A percentile compares a stretch with the other conserved stretches of the same genome.
phyloP scores from a whole-genome alignment of 2,888 invertebrate species.

The Melipona bicolor region DNA sequence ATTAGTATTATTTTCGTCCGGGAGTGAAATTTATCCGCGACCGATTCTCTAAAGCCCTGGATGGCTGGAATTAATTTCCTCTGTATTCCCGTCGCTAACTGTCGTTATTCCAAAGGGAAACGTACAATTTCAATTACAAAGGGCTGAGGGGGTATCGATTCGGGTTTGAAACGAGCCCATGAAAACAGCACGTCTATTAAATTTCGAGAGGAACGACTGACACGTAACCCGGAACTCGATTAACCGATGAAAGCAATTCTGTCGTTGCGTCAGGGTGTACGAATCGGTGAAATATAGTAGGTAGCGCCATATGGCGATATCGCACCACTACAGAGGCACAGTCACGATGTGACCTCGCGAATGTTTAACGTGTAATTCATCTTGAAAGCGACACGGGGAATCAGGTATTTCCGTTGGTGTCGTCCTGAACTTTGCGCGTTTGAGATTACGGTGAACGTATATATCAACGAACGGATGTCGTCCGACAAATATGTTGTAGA shows the following conservation, averaged over 20 bases:
- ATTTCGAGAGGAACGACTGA: neutral
- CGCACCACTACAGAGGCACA: too few species aligned
- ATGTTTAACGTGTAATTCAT: slow-evolving; percentile 10
- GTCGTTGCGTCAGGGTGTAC: neutral
- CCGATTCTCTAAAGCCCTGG: neutral
- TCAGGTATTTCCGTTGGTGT: neutral
- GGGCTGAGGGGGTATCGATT: neutral
- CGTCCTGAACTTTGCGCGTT: neutral
- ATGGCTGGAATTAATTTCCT: neutral
- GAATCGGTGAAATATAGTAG: neutral
- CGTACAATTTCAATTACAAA: neutral
- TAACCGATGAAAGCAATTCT: slow-evolving; percentile 3
- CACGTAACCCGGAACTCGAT: neutral
- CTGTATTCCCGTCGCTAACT: neutral
- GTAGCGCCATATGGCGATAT: slow-evolving; percentile 11
- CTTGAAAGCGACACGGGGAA: too few species aligned
- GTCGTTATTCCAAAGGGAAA: neutral
- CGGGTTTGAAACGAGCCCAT: neutral
- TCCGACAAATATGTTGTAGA: neutral
- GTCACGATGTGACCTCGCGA: neutral
- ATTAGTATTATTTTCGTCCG: neutral
- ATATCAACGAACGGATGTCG: neutral
- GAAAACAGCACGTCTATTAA: neutral
- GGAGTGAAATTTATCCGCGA: too few species aligned
- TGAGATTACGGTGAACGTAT: neutral